Conservation (phyloP, 2,888 invertebrate genomes). For the Ischnura elegans region DNA sequence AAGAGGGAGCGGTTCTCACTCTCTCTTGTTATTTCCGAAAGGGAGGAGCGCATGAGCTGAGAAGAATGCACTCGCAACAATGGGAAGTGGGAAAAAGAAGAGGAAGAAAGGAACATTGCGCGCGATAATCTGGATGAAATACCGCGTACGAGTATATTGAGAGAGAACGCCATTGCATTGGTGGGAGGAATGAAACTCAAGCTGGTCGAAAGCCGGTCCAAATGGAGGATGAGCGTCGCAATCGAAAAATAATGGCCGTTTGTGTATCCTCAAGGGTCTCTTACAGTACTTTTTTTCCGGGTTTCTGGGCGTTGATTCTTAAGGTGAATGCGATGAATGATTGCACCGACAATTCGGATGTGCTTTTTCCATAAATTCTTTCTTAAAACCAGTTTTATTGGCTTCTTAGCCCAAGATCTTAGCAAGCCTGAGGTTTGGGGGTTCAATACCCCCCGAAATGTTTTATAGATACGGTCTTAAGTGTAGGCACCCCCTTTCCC, state of each 20-base stretch:
- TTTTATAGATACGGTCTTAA: too few species aligned
- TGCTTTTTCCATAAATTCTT: neutral
- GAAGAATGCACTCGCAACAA: neutral
- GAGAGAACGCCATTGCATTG: neutral
- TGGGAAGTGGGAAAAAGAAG: neutral
- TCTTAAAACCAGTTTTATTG: neutral
- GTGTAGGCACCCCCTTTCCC: too few species aligned
- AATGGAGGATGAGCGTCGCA: neutral
- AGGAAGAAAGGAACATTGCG: neutral
- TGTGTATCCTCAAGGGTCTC: neutral
- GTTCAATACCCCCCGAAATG: too few species aligned
- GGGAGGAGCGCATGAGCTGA: too few species aligned
- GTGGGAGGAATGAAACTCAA: neutral
- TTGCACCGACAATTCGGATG: neutral
- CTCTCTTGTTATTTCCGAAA: too few species aligned
- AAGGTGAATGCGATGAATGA: neutral
- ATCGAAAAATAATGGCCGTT: conserved; percentile 1
- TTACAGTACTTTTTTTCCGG: neutral
- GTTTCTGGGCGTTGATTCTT: neutral
- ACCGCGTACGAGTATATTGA: neutral
- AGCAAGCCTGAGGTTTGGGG: too few species aligned
- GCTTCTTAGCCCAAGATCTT: too few species aligned
- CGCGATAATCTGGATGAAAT: conserved; percentile 16
- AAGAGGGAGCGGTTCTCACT: too few species aligned
- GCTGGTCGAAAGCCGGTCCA: too few species aligned